Conservation (phyloP, 2,113 vertebrate species). For the Emydura subglobosa region DNA sequence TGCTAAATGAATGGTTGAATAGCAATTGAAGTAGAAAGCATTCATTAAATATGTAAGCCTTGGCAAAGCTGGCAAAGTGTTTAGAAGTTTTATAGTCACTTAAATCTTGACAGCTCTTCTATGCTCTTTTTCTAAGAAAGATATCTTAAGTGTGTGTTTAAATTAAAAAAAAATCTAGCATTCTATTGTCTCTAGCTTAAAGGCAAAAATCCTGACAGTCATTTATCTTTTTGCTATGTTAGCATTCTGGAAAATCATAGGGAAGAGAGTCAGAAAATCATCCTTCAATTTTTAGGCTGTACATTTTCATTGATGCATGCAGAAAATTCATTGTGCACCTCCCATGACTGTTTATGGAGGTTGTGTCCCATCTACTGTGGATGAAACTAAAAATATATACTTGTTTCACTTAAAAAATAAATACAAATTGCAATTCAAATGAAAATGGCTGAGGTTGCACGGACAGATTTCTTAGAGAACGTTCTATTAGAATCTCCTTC, state of each 20-base stretch:
- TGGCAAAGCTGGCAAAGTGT: not conserved
- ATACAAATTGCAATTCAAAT: not conserved
- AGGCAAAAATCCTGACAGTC: not conserved
- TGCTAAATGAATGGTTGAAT: not conserved
- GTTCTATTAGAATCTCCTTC: not conserved
- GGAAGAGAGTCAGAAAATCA: not conserved
- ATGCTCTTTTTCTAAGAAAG: not conserved
- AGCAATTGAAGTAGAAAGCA: not conserved
- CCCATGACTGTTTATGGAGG: accelerated
- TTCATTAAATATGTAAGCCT: not conserved
- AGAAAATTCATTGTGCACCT: not conserved
- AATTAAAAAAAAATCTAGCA: not conserved
- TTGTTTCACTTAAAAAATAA: not conserved
- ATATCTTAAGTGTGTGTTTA: not conserved
- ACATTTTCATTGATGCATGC: not conserved
- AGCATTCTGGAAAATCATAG: not conserved
- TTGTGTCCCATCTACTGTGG: accelerated
- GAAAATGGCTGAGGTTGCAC: not conserved
- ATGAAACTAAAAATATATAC: not conserved
- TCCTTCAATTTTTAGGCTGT: not conserved
- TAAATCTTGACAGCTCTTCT: not conserved
- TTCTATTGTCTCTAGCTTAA: not conserved
- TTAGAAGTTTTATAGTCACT: not conserved
- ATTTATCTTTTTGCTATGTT: not conserved
- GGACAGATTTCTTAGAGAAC: not conserved